A percentile compares a stretch with the other conserved stretches of the same genome.
phyloP scores from a whole-genome alignment of 2,888 invertebrate genomes.

The Euzetes globulus region DNA sequence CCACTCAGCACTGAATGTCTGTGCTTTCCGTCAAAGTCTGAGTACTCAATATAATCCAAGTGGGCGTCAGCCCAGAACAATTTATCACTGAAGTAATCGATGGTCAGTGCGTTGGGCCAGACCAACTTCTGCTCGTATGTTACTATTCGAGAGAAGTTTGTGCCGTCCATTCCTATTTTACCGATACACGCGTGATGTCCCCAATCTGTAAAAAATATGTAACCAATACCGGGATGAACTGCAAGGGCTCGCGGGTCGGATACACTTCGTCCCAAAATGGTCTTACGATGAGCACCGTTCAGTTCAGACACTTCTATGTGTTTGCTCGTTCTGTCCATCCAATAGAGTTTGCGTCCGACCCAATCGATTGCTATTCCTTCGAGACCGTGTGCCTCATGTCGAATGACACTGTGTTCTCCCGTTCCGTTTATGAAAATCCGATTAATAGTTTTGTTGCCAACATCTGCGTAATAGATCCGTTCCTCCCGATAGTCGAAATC shows the following conservation, averaged over 20 bases:
- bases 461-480: constrained; percentile 90
- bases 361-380: constrained; percentile 90
- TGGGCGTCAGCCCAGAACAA: constrained; percentile 98
- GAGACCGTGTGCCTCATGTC: constrained; percentile 90
- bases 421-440: constrained; percentile 54
- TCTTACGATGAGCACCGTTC: constrained; percentile 81
- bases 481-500: constrained; percentile 81
- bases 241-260: constrained; percentile 89
- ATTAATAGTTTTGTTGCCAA: constrained; percentile 87
- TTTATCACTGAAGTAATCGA: constrained; percentile 90
- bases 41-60: constrained; percentile 84
- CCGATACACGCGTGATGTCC: constrained; percentile 80
- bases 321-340: constrained; percentile 90
- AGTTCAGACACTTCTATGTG: constrained; percentile 91
- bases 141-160: constrained; percentile 75
- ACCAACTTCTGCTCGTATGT: constrained; percentile 90
- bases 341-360: constrained; percentile 72
- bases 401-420: constrained; percentile 70
- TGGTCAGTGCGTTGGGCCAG: constrained; percentile 95
- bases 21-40: constrained; percentile 83
- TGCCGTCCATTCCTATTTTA: constrained; percentile 93
- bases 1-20: constrained; percentile 74
- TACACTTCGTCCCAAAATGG: constrained; percentile 68
- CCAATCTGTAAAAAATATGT: constrained; percentile 91
- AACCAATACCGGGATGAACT: constrained; percentile 85